A percentile compares a stretch with the other conserved stretches of the same genome.
phyloP scores from a whole-genome alignment of 2,888 invertebrate genomes.

The Protophormia terraenovae region DNA sequence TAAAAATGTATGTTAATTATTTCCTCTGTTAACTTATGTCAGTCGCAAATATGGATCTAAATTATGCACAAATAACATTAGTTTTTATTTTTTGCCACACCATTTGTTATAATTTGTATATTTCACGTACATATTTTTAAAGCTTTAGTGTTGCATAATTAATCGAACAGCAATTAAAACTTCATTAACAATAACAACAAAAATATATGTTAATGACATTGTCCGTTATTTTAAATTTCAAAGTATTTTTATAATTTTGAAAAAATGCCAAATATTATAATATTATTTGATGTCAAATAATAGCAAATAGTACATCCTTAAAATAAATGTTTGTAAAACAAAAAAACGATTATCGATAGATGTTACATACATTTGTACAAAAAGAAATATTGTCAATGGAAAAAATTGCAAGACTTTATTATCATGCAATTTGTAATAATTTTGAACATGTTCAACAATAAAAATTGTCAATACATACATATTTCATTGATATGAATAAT shows the following conservation, averaged over 20 bases:
- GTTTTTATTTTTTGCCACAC: background rate
- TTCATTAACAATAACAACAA: slow-evolving; percentile 56
- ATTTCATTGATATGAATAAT: background rate
- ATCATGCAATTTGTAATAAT: slow-evolving; percentile 1
- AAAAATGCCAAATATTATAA: slow-evolving; percentile 44
- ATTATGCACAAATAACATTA: background rate
- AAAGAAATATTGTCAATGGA: background rate
- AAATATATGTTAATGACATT: slow-evolving; percentile 71
- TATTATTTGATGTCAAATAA: slow-evolving; percentile 11
- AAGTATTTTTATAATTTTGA: slow-evolving; percentile 33
- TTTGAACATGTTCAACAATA: background rate
- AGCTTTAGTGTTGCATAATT: slow-evolving; percentile 45
- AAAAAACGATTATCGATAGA: background rate
- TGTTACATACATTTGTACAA: background rate
- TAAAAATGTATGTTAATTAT: slow-evolving; percentile 22
- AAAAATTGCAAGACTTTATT: background rate
- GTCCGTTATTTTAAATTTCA: slow-evolving; percentile 35
- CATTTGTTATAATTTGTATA: background rate
- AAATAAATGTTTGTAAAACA: background rate
- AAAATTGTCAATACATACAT: background rate
- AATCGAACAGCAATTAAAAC: slow-evolving; percentile 20
- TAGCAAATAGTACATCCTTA: slow-evolving; percentile 12
- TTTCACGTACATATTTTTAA: background rate
- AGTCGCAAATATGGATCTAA: background rate
- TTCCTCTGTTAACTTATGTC: slow-evolving; percentile 34